These are phyloP conservation scores for Zapornia atra DNA, from an alignment of 2,113 vertebrate species.

Conservation along the genomic window DNA sequence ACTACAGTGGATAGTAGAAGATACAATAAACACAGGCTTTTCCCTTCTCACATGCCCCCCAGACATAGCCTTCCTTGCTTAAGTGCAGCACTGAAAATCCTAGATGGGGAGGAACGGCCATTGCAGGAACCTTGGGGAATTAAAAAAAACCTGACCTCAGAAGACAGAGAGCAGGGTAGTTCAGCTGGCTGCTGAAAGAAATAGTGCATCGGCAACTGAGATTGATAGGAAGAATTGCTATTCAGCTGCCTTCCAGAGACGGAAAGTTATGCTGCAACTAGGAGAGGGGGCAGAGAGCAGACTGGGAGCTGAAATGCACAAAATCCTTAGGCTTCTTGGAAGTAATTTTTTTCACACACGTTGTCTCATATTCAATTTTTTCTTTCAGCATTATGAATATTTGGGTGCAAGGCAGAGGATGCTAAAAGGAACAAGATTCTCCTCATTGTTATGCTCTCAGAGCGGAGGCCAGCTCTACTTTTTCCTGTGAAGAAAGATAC, in stretches of 20 bases:
- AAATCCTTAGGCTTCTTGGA: not conserved
- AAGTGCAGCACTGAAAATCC: not conserved
- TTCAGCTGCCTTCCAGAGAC: not conserved
- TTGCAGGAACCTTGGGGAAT: slow-evolving; percentile 14
- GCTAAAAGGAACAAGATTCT: not conserved
- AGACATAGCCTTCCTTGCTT: not conserved
- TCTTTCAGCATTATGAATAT: not conserved
- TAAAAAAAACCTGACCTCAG: not conserved
- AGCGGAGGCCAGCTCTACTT: not conserved
- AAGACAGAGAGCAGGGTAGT: not conserved
- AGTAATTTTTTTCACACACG: not conserved
- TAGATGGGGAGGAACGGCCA: not conserved
- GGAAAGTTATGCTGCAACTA: not conserved
- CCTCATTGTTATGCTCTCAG: not conserved
- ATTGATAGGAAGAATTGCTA: not conserved
- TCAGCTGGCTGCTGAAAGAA: slow-evolving; percentile 20
- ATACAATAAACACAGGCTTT: not conserved
- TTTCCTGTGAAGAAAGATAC: not conserved
- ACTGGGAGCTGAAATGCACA: not conserved
- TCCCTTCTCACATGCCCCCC: not conserved
- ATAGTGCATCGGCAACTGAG: not conserved
- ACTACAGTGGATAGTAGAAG: not conserved
- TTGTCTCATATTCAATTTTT: not conserved
- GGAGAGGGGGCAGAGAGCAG: not conserved
- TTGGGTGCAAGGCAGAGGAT: not conserved